Evolutionary conservation across 2,113 vertebrate species (phyloP).

Genomic region (Abramis brama): DNA sequence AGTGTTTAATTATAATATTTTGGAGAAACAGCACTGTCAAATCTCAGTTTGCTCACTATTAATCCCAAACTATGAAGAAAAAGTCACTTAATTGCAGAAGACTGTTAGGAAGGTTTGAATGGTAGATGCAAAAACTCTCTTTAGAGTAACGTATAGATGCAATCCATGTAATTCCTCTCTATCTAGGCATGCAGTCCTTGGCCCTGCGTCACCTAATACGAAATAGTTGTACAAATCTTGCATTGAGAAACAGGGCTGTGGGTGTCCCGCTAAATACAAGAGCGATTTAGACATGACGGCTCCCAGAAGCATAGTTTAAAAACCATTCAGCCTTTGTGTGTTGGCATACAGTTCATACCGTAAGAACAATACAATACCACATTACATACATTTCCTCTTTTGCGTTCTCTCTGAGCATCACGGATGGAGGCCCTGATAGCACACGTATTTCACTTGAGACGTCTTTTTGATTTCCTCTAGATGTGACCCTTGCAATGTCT

Average conservation of each 20-base stretch:
- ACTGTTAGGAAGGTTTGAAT: slow-evolving; percentile 26
- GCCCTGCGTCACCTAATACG: neutral
- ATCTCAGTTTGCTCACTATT: neutral
- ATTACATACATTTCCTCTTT: neutral
- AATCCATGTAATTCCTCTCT: neutral
- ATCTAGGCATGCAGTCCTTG: neutral
- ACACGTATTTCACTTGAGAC: neutral
- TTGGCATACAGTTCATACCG: neutral
- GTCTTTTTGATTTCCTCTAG: neutral
- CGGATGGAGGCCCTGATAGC: neutral
- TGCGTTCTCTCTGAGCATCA: neutral
- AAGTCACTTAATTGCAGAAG: neutral
- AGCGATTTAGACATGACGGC: slow-evolving; percentile 13
- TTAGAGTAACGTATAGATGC: slow-evolving; percentile 6
- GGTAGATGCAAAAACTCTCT: slow-evolving; percentile 41
- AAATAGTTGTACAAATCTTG: slow-evolving; percentile 8
- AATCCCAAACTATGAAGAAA: slow-evolving; percentile 30
- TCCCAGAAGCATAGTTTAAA: slow-evolving; percentile 10
- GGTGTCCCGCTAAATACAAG: slow-evolving; percentile 5
- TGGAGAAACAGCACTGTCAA: slow-evolving; percentile 33
- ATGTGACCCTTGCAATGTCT: neutral
- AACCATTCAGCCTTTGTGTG: neutral
- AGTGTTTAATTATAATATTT: slow-evolving; percentile 24
- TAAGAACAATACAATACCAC: neutral
- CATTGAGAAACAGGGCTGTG: neutral